Evolutionary conservation across 2,113 vertebrate genomes (phyloP).

Genomic region (Datnioides undecimradiatus): DNA sequence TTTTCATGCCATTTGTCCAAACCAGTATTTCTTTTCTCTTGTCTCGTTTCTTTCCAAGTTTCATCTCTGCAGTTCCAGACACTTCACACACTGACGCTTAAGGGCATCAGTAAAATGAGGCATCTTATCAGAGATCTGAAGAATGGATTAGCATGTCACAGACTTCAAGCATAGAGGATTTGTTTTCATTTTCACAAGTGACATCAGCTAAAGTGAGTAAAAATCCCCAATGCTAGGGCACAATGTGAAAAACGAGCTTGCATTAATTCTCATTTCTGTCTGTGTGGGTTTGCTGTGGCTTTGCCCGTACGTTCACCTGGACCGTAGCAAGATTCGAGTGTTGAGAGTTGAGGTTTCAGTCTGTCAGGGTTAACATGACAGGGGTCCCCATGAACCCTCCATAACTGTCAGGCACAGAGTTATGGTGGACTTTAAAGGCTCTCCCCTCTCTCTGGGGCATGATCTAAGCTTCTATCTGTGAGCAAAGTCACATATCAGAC

Average conservation of each 20-base stretch:
- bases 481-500: conserved; percentile 45
- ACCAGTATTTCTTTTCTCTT: background rate
- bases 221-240: conserved; percentile 1
- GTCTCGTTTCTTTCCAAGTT: background rate
- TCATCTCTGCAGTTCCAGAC: background rate
- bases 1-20: background rate
- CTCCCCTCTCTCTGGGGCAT: conserved; percentile 34
- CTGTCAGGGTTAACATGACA: background rate
- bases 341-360: conserved; percentile 30
- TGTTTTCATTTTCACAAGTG: conserved; percentile 54
- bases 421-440: conserved; percentile 40
- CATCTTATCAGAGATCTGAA: conserved; percentile 59
- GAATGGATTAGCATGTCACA: conserved; percentile 33
- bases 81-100: conserved; percentile 29
- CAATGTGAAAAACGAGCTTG: conserved; percentile 3
- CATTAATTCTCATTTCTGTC: conserved; percentile 17
- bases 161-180: conserved; percentile 20
- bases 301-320: conserved; percentile 10
- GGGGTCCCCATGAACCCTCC: conserved; percentile 13
- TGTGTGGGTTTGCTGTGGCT: background rate
- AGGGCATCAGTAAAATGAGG: conserved; percentile 34
- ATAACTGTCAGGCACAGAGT: conserved; percentile 30
- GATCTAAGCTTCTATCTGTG: conserved; percentile 24
- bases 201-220: conserved; percentile 42
- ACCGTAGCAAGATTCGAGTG: background rate